Base-by-base conservation (phyloP, 2,797 vertebrate species). In the Lacerta agilis region DNA sequence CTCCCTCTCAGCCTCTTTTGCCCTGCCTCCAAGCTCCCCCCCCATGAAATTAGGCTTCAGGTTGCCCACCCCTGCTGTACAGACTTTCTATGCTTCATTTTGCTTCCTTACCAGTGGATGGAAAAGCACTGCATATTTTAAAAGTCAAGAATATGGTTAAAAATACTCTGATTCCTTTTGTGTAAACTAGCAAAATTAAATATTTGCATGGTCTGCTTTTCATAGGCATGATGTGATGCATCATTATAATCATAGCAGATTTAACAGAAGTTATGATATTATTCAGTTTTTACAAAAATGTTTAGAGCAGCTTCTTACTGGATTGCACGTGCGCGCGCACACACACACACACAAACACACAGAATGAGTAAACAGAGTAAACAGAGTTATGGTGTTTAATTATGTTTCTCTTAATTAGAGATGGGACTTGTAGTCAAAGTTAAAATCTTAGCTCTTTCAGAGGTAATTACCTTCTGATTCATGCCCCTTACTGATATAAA, bases 351-450 rank as follows among this genome's bases (percentile, higher is more conserved):
- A 9, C 6, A 0, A n/a, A 67, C 73, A 73, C 29, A 18, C 83
- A 27, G 72, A 90, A 90, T 92, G 69, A 87, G 6, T 83, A 83
- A 93, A 88, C 17, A 88, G 69, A 87, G 6, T 83, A 83, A 93
- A 88, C 17, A 88, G 33, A 93, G 33, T 29, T 17, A n/a, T 90
- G 71, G 10, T 67, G 72, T 90, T 90, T 91, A 82, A 87, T 94
- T 92, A 89, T 81, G 73, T 10, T 38, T 91, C 36, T 58, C 92
- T 88, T 78, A 92, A 91, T 64, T 66, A 41, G 41, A 87, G 88
- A 87, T 69, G 83, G 90, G 85, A 71, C 83, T 69, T 58, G 25
- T 11, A 79, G 36, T 61, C 66, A 67, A 64, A 75, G 78, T 33
- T 88, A 45, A 83, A 64, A 8, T 29, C 64, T 82, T 83, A 77